These are phyloP conservation scores for Acronicta aceris DNA, from an alignment of 2,888 invertebrate species.

Conservation along the genomic window DNA sequence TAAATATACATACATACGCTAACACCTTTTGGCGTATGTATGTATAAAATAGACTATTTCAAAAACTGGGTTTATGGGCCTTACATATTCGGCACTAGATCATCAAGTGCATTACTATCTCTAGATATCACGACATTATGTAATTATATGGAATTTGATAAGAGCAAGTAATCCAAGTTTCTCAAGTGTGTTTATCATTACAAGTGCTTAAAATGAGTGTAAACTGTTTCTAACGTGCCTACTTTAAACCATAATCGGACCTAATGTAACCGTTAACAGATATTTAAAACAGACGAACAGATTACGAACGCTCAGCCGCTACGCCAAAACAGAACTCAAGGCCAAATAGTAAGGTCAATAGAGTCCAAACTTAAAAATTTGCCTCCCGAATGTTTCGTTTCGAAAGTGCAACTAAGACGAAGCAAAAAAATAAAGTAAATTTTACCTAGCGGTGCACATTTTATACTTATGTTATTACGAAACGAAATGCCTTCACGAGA, in stretches of 20 bases:
- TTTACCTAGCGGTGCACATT: constrained; percentile 15
- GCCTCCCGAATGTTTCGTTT: neutral
- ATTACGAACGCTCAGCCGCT: too few relatives aligned
- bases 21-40: too few relatives aligned
- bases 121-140: constrained; percentile 6
- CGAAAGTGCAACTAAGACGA: constrained; percentile 2
- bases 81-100: constrained; percentile 17
- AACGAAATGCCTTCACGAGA: constrained; percentile 28
- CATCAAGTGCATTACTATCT: constrained; percentile 2
- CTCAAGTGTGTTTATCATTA: constrained; percentile 19
- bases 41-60: too few relatives aligned
- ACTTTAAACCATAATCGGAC: too few relatives aligned
- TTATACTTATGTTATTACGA: constrained; percentile 14
- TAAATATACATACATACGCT: too few relatives aligned
- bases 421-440: constrained; percentile 24
- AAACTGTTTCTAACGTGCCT: neutral
- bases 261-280: too few relatives aligned
- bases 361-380: too few relatives aligned
- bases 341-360: too few relatives aligned
- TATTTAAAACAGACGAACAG: too few relatives aligned
- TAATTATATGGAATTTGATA: constrained; percentile 23
- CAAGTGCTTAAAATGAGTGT: constrained; percentile 1
- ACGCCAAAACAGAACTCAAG: too few relatives aligned
- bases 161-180: constrained; percentile 11
- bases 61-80: neutral